Evolutionary conservation across 2,797 vertebrate genomes (phyloP), one percentile per base, ranked within the genome.

Genomic region (Galaxias olidus): DNA sequence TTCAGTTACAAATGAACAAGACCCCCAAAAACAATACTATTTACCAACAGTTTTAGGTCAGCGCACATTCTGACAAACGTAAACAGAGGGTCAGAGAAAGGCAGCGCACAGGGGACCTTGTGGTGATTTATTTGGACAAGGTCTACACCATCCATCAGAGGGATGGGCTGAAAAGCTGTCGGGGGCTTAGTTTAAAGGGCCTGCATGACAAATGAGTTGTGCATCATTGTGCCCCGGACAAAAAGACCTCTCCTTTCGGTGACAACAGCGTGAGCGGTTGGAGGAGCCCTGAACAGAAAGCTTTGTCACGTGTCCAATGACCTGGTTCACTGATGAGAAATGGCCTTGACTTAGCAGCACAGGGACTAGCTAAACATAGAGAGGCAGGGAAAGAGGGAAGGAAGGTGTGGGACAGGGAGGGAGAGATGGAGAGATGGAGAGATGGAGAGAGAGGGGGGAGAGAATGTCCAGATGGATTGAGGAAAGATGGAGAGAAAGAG

Each of bases 201-300:
- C 84, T 68, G 63, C 73, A 83, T 89, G 87, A 90, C 80, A 73
- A 87, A 90, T 89, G 86, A 85, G 75, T 85, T 85, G 66, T 40
- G 30, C 79, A 59, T 81, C 62, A 88, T 89, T 88, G 88, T 90
- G 69, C 59, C 0, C 42, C 61, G 40, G 71, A 90, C 89, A 90
- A 90, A 87, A 78, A 42, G 59, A 15, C 63, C 73, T 77, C 44
- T 54, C 52, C 52, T 54, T 11, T 15, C 18, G 18, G 30, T 83
- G 84, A 87, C 83, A 80, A 87, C 84, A 68, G 67, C 64, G 82
- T 79, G 73, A 72, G 81, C 79, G 75, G 67, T 77, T 72, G 59
- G 66, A 59, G 54, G 69, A 64, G 69, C 71, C 69, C 72, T 68
- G 74, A 40, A 68, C 66, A 73, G 81, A 71, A 73, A 80, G 68